phyloP scores from a whole-genome alignment of 2,113 vertebrate genomes.

The Fregata magnificens region DNA sequence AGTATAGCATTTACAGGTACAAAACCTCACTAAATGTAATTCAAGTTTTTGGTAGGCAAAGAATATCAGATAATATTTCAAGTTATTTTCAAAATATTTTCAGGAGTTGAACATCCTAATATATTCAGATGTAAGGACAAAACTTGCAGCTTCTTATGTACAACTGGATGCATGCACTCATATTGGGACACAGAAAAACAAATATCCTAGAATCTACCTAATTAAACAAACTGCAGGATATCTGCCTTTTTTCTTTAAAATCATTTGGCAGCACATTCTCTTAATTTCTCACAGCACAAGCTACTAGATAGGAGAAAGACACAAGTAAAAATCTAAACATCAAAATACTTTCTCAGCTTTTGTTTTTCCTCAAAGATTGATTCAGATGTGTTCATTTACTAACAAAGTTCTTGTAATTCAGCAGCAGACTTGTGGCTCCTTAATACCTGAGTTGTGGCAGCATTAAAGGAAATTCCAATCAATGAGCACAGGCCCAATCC shows the following conservation, averaged over 20 bases:
- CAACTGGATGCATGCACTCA: not conserved
- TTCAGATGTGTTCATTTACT: not conserved
- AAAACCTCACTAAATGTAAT: not conserved
- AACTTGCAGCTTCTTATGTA: not conserved
- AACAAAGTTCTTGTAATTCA: not conserved
- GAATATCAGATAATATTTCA: not conserved
- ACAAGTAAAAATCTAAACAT: not conserved
- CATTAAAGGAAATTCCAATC: conserved; percentile 98
- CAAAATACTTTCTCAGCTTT: not conserved
- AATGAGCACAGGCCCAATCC: conserved; percentile 97
- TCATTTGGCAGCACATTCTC: not conserved
- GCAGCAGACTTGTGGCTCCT: not conserved
- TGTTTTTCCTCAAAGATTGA: not conserved
- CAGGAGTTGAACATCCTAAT: not conserved
- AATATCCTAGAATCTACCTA: not conserved
- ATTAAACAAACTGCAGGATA: not conserved
- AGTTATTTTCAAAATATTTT: not conserved
- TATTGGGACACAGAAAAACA: not conserved
- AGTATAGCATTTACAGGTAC: not conserved
- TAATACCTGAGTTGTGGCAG: conserved; percentile 97
- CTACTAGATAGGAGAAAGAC: not conserved
- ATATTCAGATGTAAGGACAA: not conserved
- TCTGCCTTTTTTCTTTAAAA: not conserved
- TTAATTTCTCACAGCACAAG: not conserved
- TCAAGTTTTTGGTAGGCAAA: not conserved